Conservation (phyloP, 2,113 vertebrate species). For the Prolemur simus region DNA sequence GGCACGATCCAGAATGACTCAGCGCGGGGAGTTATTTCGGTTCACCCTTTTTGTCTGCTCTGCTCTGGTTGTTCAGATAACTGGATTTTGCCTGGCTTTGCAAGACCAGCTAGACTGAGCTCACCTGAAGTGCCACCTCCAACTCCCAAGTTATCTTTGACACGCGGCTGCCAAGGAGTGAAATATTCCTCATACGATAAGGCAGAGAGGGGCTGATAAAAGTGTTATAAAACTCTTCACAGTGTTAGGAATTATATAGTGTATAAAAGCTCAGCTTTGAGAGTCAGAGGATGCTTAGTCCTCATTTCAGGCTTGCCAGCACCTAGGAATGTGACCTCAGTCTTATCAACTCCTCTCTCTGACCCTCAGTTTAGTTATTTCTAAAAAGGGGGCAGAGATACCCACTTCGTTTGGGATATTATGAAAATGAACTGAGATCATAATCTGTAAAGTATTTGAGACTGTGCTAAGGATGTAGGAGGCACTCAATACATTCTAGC, state of each 20-base stretch:
- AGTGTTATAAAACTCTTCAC: neutral
- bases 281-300: neutral
- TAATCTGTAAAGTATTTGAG: neutral
- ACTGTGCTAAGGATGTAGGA: neutral
- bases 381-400: neutral
- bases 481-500: neutral
- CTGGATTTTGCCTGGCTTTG: neutral
- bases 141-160: neutral
- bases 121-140: neutral
- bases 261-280: neutral
- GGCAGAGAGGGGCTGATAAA: too few species aligned
- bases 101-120: neutral
- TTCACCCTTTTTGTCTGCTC: neutral
- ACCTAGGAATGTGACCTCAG: neutral
- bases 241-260: fast-evolving
- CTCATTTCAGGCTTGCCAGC: neutral
- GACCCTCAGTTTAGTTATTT: neutral
- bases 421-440: neutral
- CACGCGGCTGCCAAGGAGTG: neutral
- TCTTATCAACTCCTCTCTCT: neutral
- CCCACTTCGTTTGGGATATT: neutral
- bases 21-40: neutral
- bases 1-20: neutral
- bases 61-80: neutral
- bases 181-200: neutral